Percentiles rank a stretch among this genome's conserved stretches.
phyloP scores from a whole-genome alignment of 2,888 invertebrate species.

The Platypus cylindrus region DNA sequence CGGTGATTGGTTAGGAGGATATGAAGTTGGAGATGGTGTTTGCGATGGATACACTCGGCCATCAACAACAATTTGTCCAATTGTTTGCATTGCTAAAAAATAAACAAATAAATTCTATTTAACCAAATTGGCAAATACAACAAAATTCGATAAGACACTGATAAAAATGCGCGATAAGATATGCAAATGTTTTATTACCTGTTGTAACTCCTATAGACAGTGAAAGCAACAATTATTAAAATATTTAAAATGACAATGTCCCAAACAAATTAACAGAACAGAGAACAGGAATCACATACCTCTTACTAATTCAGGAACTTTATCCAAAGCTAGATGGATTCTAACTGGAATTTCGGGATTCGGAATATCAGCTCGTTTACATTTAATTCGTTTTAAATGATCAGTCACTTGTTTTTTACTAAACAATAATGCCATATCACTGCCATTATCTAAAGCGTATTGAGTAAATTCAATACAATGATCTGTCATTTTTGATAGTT shows the following conservation, averaged over 20 bases:
- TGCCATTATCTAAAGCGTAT: constrained; percentile 64
- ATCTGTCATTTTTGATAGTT: constrained; percentile 73
- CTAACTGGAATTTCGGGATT: constrained; percentile 81
- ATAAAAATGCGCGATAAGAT: too few species aligned
- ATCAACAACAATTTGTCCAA: constrained; percentile 74
- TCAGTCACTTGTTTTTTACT: constrained; percentile 64
- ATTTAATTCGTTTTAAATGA: constrained; percentile 70
- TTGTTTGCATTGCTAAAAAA: constrained; percentile 54
- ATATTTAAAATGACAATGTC: too few species aligned
- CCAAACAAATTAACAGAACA: constrained; percentile 1
- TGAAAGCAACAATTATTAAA: too few species aligned
- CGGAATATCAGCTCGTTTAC: constrained; percentile 73
- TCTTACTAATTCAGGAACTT: constrained; percentile 67
- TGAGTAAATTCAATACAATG: constrained; percentile 79
- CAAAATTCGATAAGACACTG: too few species aligned
- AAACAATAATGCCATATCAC: constrained; percentile 72
- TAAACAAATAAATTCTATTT: too few species aligned
- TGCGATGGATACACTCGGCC: constrained; percentile 60
- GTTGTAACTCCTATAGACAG: neutral
- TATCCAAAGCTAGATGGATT: constrained; percentile 66
- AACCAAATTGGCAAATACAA: too few species aligned
- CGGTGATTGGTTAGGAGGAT: constrained; percentile 28
- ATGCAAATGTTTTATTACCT: too few species aligned
- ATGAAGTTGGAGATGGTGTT: constrained; percentile 36
- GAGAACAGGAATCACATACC: constrained; percentile 35